Evolutionary conservation across 2,113 vertebrate species (phyloP).

Genomic region (Oxyura jamaicensis): DNA sequence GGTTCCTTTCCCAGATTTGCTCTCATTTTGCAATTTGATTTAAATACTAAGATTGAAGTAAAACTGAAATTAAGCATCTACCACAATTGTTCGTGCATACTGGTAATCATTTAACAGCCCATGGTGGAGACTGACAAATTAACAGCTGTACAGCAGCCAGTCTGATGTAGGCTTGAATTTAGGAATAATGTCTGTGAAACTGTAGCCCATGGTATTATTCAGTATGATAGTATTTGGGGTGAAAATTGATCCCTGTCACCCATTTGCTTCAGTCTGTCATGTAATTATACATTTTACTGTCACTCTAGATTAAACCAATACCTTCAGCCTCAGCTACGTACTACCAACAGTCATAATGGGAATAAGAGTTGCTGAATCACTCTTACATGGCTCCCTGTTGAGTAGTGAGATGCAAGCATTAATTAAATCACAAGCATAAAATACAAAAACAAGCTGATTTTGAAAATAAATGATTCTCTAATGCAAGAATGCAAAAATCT

Average conservation of each 20-base stretch:
- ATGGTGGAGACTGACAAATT: accelerated
- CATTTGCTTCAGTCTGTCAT: accelerated
- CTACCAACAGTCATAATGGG: no score
- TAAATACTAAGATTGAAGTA: not conserved
- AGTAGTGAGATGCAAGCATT: not conserved
- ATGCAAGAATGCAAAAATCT: not conserved
- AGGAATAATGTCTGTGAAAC: not conserved
- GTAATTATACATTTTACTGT: not conserved
- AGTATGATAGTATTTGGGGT: not conserved
- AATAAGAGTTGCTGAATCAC: not conserved
- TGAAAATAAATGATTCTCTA: not conserved
- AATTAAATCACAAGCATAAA: not conserved
- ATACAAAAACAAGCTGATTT: not conserved
- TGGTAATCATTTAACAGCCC: not conserved
- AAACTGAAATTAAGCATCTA: accelerated
- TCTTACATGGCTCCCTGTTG: not conserved
- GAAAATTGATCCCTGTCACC: not conserved
- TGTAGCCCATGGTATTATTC: not conserved
- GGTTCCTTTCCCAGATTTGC: not conserved
- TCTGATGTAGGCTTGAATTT: not conserved
- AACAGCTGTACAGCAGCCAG: not conserved
- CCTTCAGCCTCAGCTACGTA: not conserved
- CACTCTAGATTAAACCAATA: not conserved
- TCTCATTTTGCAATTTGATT: not conserved
- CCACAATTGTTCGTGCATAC: no score